These are phyloP conservation scores for Pomacea canaliculata DNA, from an alignment of 2,888 invertebrate species.

Conservation along the genomic window DNA sequence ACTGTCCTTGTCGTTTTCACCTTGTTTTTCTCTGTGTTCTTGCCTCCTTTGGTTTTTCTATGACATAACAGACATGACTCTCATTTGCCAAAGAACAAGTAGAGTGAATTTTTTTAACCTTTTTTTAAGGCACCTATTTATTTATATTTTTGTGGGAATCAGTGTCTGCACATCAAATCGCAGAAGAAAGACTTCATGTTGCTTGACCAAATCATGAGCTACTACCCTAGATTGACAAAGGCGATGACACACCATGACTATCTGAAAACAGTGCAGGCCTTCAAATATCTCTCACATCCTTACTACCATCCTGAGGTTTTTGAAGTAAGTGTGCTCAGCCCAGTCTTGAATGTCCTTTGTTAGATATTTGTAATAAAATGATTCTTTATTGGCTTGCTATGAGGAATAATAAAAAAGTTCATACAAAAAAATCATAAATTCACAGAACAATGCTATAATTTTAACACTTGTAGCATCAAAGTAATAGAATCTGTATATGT, in stretches of 20 bases:
- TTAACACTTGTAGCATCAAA: no score
- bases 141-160: not conserved
- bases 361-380: no score
- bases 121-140: no score
- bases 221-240: slow-evolving; percentile 20
- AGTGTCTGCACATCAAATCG: slow-evolving; percentile 20
- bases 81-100: no score
- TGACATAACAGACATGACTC: not conserved
- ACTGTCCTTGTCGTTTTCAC: no score
- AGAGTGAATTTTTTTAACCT: no score
- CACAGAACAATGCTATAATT: no score
- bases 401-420: no score
- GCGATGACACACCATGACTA: slow-evolving; percentile 13
- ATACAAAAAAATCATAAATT: no score
- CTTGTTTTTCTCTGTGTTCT: not conserved
- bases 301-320: slow-evolving; percentile 35
- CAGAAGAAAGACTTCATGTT: slow-evolving; percentile 7
- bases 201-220: slow-evolving; percentile 16
- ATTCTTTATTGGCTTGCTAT: no score
- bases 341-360: no score
- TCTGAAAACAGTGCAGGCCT: slow-evolving; percentile 10
- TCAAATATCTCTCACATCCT: slow-evolving; percentile 7
- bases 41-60: not conserved
- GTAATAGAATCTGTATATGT: no score
- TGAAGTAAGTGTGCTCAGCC: slow-evolving; percentile 21